Base-by-base conservation (phyloP, 1,140 invertebrate species). In the Drosophila serrata region DNA sequence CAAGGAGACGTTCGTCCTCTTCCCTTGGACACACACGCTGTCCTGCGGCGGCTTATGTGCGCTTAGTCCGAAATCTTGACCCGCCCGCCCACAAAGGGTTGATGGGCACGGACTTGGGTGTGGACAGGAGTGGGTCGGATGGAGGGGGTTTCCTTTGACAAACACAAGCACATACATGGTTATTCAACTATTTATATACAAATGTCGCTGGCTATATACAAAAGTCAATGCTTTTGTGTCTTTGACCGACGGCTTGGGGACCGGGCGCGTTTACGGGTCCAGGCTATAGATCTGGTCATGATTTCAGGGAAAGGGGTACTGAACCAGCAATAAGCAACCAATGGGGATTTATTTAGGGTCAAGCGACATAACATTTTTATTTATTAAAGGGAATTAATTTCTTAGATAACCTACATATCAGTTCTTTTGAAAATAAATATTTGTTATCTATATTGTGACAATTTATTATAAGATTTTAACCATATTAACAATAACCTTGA, bases 161-260 rank as follows among this genome's bases (percentile, higher is more conserved):
- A 55, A 57, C 67, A 59, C 46, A 63, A 59, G 57, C 43, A 49
- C 46, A 49, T 29, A 61, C 59, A 62, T 31, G 65, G 37, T 42
- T 43, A 43, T 53, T 70, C 56, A 62, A 75, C 79, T 88, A 88
- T 90, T 84, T 90, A 88, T 84, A 81, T 88, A 88, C 85, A 85
- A 88, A 90, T 90, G 86, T 72, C 85, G 85, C 85, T 90, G 84
- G 76, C 72, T 88, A 88, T 90, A 57, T 88, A 88, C 85, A 90
- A 88, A 88, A 88, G 86, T 88, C 85, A 81, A 88, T 90, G 85
- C 53, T 90, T 90, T 90, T 84, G 76, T 80, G 69, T 68, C 57
- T 55, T 42, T 73, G 37, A 46, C 45, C 51, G 56, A 13, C 39
- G 73, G 73, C 51, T 77, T 63, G 76, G 77, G 73, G 59, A 55